Evolutionary conservation across 1,140 invertebrate genomes (phyloP).

Genomic region (Chymomyza costata): DNA sequence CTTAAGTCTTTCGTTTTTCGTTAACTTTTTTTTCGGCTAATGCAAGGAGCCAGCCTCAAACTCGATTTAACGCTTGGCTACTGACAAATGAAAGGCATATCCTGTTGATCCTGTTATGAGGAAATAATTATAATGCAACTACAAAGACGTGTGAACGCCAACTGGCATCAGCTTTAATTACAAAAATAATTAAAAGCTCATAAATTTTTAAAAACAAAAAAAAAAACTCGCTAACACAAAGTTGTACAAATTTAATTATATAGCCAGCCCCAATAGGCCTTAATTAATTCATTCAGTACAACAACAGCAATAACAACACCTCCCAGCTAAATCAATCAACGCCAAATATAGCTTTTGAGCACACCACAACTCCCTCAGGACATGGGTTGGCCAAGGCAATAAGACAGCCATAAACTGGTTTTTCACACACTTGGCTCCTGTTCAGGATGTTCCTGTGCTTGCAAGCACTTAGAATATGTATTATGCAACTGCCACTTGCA

Average conservation of each 20-base stretch:
- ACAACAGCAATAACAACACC: constrained; percentile 10
- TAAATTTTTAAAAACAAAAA: constrained; percentile 47
- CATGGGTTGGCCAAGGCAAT: constrained; percentile 8
- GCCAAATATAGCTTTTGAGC: constrained; percentile 45
- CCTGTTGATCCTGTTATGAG: constrained; percentile 64
- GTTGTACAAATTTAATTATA: constrained; percentile 72
- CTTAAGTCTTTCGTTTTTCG: constrained; percentile 56
- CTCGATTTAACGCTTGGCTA: constrained; percentile 49
- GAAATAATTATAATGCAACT: constrained; percentile 50
- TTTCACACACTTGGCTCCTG: constrained; percentile 10
- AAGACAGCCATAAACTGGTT: no score
- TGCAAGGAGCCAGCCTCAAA: constrained; percentile 7
- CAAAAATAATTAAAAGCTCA: constrained; percentile 71
- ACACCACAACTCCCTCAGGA: constrained; percentile 50
- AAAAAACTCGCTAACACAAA: constrained; percentile 19
- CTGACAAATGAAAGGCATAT: constrained; percentile 71
- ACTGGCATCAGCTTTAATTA: constrained; percentile 46
- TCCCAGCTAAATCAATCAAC: constrained; percentile 67
- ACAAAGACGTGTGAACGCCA: constrained; percentile 30
- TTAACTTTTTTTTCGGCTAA: constrained; percentile 30
- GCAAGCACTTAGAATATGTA: constrained; percentile 53
- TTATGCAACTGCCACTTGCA: constrained; percentile 50
- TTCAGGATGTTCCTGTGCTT: constrained; percentile 39
- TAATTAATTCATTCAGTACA: constrained; percentile 64
- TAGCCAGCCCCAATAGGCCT: constrained; percentile 25